phyloP scores from a whole-genome alignment of 2,888 invertebrate genomes.

The Mechanitis messenoides region DNA sequence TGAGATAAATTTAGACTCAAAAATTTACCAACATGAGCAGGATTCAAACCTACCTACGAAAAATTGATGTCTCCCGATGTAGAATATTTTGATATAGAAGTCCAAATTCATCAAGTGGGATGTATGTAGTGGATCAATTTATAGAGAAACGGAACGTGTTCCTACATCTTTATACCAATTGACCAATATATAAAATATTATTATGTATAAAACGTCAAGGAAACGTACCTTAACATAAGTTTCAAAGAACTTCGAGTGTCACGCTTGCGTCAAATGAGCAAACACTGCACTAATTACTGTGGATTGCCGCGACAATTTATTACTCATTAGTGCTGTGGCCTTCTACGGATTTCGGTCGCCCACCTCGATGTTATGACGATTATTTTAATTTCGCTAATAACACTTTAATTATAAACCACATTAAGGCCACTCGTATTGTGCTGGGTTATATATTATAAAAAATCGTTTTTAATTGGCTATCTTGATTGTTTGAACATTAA shows the following conservation, averaged over 20 bases:
- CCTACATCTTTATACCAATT: too few relatives aligned
- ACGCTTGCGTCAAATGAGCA: conserved; percentile 64
- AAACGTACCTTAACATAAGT: conserved; percentile 44
- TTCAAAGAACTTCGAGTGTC: conserved; percentile 49
- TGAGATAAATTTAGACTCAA: too few relatives aligned
- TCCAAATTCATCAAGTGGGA: too few relatives aligned
- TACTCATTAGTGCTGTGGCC: conserved; percentile 65
- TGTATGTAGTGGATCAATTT: too few relatives aligned
- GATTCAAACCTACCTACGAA: too few relatives aligned
- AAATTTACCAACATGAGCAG: too few relatives aligned
- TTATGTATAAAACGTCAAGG: not conserved
- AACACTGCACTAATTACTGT: conserved; percentile 62
- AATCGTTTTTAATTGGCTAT: conserved; percentile 18
- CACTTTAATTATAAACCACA: conserved; percentile 65
- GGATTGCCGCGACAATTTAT: conserved; percentile 71
- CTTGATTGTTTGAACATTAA: conserved; percentile 9
- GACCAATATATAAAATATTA: too few relatives aligned
- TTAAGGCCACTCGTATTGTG: conserved; percentile 41
- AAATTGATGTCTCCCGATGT: too few relatives aligned
- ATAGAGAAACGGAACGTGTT: too few relatives aligned
- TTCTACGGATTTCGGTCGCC: conserved; percentile 65
- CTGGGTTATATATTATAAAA: conserved; percentile 30
- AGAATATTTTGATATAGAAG: too few relatives aligned
- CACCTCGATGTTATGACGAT: conserved; percentile 54
- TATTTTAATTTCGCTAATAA: conserved; percentile 74